Evolutionary conservation across 2,113 vertebrate species (phyloP).

Genomic region (Okapia johnstoni): DNA sequence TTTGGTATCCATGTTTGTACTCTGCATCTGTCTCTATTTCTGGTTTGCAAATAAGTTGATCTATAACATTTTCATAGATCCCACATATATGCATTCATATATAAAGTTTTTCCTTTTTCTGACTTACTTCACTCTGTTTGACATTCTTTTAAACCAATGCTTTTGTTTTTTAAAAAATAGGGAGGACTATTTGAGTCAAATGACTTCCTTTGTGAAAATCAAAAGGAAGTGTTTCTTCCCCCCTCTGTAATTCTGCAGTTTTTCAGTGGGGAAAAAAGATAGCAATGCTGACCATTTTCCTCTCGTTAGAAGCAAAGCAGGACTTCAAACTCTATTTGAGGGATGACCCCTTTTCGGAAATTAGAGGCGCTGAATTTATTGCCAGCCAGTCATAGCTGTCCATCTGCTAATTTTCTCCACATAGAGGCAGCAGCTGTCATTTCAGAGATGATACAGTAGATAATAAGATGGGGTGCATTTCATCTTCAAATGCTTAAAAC

Average conservation of each 20-base stretch:
- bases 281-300: neutral
- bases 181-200: neutral
- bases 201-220: neutral
- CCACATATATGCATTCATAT: neutral
- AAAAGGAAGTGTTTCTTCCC: neutral
- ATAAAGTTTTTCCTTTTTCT: neutral
- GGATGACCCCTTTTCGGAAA: constrained; percentile 44
- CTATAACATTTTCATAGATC: neutral
- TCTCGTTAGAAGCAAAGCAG: neutral
- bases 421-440: constrained; percentile 42
- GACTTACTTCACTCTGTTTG: neutral
- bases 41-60: neutral
- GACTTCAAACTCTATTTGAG: constrained; percentile 39
- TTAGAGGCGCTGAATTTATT: constrained; percentile 33
- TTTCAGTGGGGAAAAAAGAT: neutral
- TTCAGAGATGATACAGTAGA: constrained; percentile 44
- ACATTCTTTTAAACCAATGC: neutral
- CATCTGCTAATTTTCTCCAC: constrained; percentile 57
- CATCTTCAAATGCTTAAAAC: constrained; percentile 58
- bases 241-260: neutral
- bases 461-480: constrained; percentile 38
- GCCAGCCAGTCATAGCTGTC: constrained; percentile 49
- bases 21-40: neutral
- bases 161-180: neutral
- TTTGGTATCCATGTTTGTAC: neutral